Conservation (phyloP, 2,888 invertebrate species). For the Drosophila anomelani region DNA sequence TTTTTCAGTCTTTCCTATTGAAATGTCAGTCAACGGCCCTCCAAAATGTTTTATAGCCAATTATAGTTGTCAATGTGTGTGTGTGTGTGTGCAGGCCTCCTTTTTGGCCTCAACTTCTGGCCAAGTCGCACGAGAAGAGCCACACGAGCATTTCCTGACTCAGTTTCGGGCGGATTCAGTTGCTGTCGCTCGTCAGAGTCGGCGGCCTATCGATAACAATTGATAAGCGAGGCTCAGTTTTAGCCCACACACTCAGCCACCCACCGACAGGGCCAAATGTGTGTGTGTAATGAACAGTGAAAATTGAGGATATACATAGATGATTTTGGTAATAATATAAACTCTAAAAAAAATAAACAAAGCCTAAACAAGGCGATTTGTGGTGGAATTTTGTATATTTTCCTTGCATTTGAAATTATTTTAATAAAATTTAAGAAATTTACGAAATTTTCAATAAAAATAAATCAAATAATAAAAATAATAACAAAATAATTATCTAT, state of each 20-base stretch:
- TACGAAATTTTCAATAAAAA: not conserved
- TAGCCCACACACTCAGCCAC: conserved; percentile 48
- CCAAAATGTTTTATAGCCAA: conserved; percentile 62
- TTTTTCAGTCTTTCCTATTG: conserved; percentile 49
- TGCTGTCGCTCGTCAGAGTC: conserved; percentile 13
- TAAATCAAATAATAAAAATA: not conserved
- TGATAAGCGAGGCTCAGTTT: conserved; percentile 55
- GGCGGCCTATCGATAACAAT: conserved; percentile 68
- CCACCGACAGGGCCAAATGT: conserved; percentile 39
- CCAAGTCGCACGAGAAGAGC: conserved; percentile 2
- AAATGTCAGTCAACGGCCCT: conserved; percentile 71
- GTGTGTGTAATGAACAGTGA: conserved; percentile 8
- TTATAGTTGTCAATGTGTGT: conserved; percentile 56
- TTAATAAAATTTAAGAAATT: not conserved
- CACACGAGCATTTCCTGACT: conserved; percentile 22
- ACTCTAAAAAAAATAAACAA: not conserved
- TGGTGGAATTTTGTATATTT: not conserved
- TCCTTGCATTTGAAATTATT: not conserved
- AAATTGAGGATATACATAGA: not conserved
- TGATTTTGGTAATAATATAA: not conserved
- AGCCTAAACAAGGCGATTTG: not conserved
- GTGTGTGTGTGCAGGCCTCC: conserved; percentile 6
- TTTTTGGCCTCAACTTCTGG: conserved; percentile 11
- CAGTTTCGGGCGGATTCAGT: conserved; percentile 17
- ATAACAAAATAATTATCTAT: not conserved